phyloP scores from a whole-genome alignment of 2,797 vertebrate species.

The Aplochiton taeniatus region DNA sequence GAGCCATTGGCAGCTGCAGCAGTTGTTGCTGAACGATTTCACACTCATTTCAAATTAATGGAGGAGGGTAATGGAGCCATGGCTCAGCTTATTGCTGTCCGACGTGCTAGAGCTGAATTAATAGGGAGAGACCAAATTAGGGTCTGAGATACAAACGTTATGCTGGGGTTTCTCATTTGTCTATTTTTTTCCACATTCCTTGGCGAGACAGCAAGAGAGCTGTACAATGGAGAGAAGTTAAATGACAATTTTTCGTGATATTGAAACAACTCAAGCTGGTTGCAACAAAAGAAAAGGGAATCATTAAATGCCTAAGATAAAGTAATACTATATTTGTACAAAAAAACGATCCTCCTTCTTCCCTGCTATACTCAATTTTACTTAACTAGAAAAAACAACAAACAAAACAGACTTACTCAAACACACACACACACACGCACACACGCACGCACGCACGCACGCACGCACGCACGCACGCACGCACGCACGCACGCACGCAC shows the following conservation, averaged over 20 bases:
- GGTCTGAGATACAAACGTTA: slow-evolving; percentile 25
- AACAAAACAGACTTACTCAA: neutral
- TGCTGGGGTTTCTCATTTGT: slow-evolving; percentile 31
- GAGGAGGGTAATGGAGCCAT: slow-evolving; percentile 48
- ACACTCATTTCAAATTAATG: slow-evolving; percentile 65
- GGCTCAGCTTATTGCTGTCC: slow-evolving; percentile 30
- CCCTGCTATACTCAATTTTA: too few relatives aligned
- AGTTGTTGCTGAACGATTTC: slow-evolving; percentile 55
- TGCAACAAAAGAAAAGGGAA: neutral
- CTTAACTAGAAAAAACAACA: too few relatives aligned
- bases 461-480: neutral
- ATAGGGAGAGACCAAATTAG: slow-evolving; percentile 46
- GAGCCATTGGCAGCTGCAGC: slow-evolving; percentile 18
- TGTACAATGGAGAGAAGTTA: slow-evolving; percentile 3
- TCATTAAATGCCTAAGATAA: slow-evolving; percentile 53
- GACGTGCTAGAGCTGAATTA: slow-evolving; percentile 41
- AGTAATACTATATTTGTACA: slow-evolving; percentile 43
- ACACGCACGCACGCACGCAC: neutral
- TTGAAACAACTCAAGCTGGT: slow-evolving; percentile 52
- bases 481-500: neutral
- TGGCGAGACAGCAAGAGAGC: slow-evolving; percentile 36
- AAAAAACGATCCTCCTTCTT: too few relatives aligned
- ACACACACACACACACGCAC: slow-evolving; percentile 16
- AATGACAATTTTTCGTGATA: slow-evolving; percentile 44
- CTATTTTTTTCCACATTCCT: slow-evolving; percentile 19